Evolutionary conservation across 2,113 vertebrate genomes (phyloP).

Genomic region (Macroglossus sobrinus): DNA sequence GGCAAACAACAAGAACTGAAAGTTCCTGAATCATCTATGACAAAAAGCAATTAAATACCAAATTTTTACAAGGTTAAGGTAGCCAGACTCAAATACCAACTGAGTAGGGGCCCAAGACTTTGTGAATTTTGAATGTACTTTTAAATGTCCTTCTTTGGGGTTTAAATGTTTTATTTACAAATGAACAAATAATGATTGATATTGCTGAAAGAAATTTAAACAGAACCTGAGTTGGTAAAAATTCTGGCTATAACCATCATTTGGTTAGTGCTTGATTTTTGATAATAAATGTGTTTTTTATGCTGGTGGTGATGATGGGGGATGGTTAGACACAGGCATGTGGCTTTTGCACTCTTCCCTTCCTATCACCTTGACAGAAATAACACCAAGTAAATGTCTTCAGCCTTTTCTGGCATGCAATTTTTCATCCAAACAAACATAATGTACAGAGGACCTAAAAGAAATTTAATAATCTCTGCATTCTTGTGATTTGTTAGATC

Average conservation of each 20-base stretch:
- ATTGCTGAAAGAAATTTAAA: slow-evolving; percentile 36
- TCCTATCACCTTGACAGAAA: slow-evolving; percentile 48
- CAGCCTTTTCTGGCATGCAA: slow-evolving; percentile 13
- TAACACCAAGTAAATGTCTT: slow-evolving; percentile 55
- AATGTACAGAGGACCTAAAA: slow-evolving; percentile 29
- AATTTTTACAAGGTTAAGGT: slow-evolving; percentile 26
- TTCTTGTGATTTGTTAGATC: slow-evolving; percentile 47
- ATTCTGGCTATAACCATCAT: not conserved
- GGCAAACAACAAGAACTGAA: not conserved
- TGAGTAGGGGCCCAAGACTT: not conserved
- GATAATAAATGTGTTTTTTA: not conserved
- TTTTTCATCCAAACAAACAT: slow-evolving; percentile 44
- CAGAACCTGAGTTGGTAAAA: not conserved
- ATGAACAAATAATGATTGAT: not conserved
- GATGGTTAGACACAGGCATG: not conserved
- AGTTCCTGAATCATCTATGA: not conserved
- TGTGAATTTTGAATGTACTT: not conserved
- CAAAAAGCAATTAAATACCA: not conserved
- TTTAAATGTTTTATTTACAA: slow-evolving; percentile 35
- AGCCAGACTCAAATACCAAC: not conserved
- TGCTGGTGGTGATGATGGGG: not conserved
- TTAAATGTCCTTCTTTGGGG: not conserved
- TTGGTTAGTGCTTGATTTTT: not conserved
- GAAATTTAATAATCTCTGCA: slow-evolving; percentile 51
- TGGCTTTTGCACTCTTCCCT: not conserved